phyloP scores from a whole-genome alignment of 2,113 vertebrate species.

The Enhydra lutris region DNA sequence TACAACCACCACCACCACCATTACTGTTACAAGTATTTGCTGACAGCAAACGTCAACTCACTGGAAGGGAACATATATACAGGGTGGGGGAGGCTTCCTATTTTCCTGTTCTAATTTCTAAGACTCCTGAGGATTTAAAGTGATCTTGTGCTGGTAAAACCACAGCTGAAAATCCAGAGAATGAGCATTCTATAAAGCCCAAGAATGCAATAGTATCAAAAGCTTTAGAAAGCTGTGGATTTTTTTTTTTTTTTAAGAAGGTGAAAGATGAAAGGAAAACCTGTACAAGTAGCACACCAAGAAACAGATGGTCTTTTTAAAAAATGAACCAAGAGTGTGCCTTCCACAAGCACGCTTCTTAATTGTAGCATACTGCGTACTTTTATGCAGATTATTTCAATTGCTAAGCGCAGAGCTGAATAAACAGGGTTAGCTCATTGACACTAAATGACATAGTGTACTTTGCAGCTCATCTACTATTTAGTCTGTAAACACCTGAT shows the following conservation, averaged over 20 bases:
- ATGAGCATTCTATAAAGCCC: slow-evolving; percentile 57
- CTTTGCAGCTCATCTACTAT: slow-evolving; percentile 62
- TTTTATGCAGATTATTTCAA: slow-evolving; percentile 62
- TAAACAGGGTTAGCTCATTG: slow-evolving; percentile 59
- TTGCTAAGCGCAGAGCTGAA: slow-evolving; percentile 29
- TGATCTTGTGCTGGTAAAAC: slow-evolving; percentile 36
- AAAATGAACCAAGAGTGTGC: slow-evolving; percentile 47
- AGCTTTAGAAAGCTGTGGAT: slow-evolving; percentile 47
- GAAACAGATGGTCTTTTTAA: slow-evolving; percentile 71
- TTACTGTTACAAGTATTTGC: not conserved
- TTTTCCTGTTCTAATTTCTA: slow-evolving; percentile 41
- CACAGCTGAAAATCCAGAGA: slow-evolving; percentile 53
- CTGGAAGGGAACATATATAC: not conserved
- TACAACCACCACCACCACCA: not conserved
- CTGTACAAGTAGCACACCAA: slow-evolving; percentile 36
- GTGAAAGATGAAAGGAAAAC: slow-evolving; percentile 62
- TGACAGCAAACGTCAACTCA: not conserved
- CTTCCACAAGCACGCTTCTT: slow-evolving; percentile 54
- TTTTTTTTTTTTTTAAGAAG: slow-evolving; percentile 45
- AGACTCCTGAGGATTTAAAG: slow-evolving; percentile 30
- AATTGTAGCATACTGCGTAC: slow-evolving; percentile 53
- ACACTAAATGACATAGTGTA: slow-evolving; percentile 62
- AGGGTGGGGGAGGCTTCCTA: not conserved
- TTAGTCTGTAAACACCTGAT: slow-evolving; percentile 77
- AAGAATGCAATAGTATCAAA: slow-evolving; percentile 38